Conservation (phyloP, 35 echinoderm and acorn worm genomes). For the Acanthaster planci region DNA sequence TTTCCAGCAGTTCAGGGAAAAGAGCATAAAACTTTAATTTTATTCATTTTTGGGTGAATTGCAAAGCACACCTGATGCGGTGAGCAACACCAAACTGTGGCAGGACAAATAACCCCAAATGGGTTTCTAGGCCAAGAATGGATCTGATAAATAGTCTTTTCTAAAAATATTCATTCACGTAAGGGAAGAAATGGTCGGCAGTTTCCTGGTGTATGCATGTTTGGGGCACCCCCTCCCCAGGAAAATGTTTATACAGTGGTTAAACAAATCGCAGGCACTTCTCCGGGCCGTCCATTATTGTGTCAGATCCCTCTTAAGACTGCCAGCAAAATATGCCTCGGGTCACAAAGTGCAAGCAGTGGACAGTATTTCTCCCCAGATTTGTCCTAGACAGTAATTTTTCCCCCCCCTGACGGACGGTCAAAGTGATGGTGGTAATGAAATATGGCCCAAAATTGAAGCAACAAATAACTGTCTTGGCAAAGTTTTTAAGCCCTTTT, state of each 20-base stretch:
- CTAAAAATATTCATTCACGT: slow-evolving; percentile 6
- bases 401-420: too few species aligned
- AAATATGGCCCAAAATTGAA: too few species aligned
- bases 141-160: slow-evolving; percentile 25
- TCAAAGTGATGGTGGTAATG: too few species aligned
- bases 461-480: too few species aligned
- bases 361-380: too few species aligned
- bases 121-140: slow-evolving; percentile 18
- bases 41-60: too few species aligned
- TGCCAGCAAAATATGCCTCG: neutral
- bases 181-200: neutral
- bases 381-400: too few species aligned
- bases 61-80: too few species aligned
- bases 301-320: slow-evolving; percentile 15
- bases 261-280: slow-evolving; percentile 18
- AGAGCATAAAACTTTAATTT: too few species aligned
- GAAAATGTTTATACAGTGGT: slow-evolving; percentile 34
- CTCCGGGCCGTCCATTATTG: neutral
- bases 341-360: slow-evolving; percentile 17
- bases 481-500: too few species aligned
- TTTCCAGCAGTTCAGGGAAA: too few species aligned
- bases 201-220: neutral
- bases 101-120: slow-evolving; percentile 13
- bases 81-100: too few species aligned
- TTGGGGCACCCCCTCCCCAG: neutral